Evolutionary conservation across 2,888 invertebrate genomes (phyloP).

Genomic region (Acheta domesticus): DNA sequence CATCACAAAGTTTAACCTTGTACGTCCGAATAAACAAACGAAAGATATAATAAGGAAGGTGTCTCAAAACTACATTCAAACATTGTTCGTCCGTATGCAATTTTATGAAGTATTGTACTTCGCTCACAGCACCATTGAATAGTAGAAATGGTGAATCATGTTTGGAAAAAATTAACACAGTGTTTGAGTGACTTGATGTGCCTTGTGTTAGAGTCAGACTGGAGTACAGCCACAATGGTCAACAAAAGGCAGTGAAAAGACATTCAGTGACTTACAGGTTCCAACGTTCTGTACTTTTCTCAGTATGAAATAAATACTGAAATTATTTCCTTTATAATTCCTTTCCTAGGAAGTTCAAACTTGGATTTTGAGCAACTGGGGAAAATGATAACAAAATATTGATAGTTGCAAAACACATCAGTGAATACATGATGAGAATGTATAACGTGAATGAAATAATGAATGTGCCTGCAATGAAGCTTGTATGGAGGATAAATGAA

Average conservation of each 20-base stretch:
- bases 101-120: neutral
- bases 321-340: neutral
- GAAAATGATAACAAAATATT: neutral
- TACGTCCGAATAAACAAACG: constrained; percentile 22
- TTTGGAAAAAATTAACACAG: neutral
- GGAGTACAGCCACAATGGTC: neutral
- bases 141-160: neutral
- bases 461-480: neutral
- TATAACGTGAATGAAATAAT: neutral
- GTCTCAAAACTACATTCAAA: neutral
- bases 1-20: constrained; percentile 20
- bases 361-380: neutral
- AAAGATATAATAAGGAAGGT: constrained; percentile 4
- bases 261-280: constrained; percentile 8
- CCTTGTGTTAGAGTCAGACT: constrained; percentile 10
- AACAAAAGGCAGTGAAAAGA: neutral
- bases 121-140: neutral
- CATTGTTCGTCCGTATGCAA: neutral
- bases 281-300: neutral
- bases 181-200: constrained; percentile 3
- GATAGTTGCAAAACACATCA: constrained; percentile 5
- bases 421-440: neutral
- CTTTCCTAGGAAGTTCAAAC: neutral
- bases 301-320: neutral
- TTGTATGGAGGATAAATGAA: constrained; percentile 18